These are phyloP conservation scores for Hyperoplus lanceolatus DNA, from an alignment of 2,797 vertebrate species.

Conservation along the genomic window DNA sequence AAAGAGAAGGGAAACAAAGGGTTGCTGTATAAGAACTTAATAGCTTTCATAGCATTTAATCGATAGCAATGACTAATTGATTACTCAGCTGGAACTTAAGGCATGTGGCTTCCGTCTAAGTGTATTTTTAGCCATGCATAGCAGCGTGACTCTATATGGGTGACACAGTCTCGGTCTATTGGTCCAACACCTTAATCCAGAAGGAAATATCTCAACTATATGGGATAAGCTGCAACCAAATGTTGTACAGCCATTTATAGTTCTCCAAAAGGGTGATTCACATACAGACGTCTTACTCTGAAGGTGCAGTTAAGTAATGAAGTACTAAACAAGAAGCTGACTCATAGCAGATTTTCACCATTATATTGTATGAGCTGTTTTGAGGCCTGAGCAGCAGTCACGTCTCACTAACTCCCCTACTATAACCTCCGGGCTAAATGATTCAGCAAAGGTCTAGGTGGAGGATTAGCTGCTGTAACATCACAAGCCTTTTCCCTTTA, in stretches of 20 bases:
- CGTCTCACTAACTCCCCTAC: not conserved
- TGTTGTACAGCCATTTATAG: not conserved
- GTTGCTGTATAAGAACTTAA: slow-evolving; percentile 5
- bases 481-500: slow-evolving; percentile 43
- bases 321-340: slow-evolving; percentile 34
- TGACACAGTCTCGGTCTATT: not conserved
- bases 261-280: not conserved
- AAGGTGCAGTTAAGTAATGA: not conserved
- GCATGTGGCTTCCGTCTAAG: slow-evolving; percentile 14
- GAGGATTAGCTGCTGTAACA: slow-evolving; percentile 54
- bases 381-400: slow-evolving; percentile 1
- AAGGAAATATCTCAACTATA: not conserved
- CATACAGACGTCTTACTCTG: not conserved
- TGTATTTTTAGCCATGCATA: not conserved
- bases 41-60: not conserved
- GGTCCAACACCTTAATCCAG: not conserved
- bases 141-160: not conserved
- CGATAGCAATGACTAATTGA: slow-evolving; percentile 13
- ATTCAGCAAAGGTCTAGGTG: slow-evolving; percentile 38
- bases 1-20: no score
- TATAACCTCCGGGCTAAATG: slow-evolving; percentile 13
- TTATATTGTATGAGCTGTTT: slow-evolving; percentile 14
- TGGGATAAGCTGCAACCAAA: not conserved
- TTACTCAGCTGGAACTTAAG: slow-evolving; percentile 3
- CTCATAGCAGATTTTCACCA: slow-evolving; percentile 25